Evolutionary conservation across 2,888 invertebrate species (phyloP).

Genomic region (Octonoba sinensis): DNA sequence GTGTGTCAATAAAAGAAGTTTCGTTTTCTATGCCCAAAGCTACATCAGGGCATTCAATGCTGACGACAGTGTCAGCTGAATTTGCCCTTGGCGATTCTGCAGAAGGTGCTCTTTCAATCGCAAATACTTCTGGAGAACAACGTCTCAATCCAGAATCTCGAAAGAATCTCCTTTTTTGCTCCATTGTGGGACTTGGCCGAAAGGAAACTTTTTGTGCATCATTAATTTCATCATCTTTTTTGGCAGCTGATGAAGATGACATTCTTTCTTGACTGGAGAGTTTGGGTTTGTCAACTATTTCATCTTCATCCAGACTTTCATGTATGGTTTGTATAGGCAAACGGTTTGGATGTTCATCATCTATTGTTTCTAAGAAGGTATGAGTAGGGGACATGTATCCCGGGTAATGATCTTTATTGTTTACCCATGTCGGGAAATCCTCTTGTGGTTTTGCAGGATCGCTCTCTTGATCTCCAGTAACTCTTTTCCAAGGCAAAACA

Average conservation of each 20-base stretch:
- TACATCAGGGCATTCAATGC: conserved; percentile 56
- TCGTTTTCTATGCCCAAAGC: conserved; percentile 47
- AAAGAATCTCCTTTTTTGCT: conserved; percentile 20
- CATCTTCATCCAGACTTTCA: conserved; percentile 35
- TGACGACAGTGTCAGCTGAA: conserved; percentile 17
- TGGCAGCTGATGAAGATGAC: neutral
- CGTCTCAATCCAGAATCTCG: conserved; percentile 5
- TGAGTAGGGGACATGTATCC: conserved; percentile 88
- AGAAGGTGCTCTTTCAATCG: conserved; percentile 17
- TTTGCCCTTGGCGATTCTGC: conserved; percentile 12
- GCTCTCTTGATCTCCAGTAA: conserved; percentile 75
- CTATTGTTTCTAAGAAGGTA: conserved; percentile 79
- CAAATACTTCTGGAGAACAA: conserved; percentile 35
- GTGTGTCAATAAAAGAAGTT: neutral
- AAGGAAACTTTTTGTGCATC: conserved; percentile 5
- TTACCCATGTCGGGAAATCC: conserved; percentile 95
- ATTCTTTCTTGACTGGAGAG: neutral
- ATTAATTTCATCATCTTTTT: conserved; percentile 24
- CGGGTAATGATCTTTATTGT: conserved; percentile 92
- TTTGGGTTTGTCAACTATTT: conserved; percentile 8
- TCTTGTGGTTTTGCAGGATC: conserved; percentile 80
- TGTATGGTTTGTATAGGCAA: neutral
- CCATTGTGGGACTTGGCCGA: neutral
- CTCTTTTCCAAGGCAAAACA: conserved; percentile 91
- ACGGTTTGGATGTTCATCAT: conserved; percentile 1